Percentiles rank a stretch among this genome's conserved stretches.
These are phyloP conservation scores for Tillus elongatus DNA, from an alignment of 2,888 invertebrate species.

Conservation along the genomic window DNA sequence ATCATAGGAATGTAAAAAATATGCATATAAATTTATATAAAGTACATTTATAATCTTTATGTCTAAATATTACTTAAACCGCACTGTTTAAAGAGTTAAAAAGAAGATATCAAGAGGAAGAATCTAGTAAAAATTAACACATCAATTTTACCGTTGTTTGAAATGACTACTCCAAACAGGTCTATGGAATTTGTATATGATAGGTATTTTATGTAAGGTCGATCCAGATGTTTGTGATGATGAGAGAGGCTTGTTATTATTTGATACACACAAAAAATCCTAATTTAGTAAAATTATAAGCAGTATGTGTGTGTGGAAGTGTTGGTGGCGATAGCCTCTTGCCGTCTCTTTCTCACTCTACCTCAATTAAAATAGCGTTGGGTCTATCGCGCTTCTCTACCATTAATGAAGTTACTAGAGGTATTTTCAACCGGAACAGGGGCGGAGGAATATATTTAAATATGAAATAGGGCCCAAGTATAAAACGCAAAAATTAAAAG, in stretches of 20 bases:
- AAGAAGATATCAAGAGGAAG: too few relatives aligned
- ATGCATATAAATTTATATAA: too few relatives aligned
- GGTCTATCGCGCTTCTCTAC: slow-evolving; percentile 20
- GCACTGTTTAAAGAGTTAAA: too few relatives aligned
- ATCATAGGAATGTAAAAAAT: too few relatives aligned
- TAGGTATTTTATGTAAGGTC: slow-evolving; percentile 21
- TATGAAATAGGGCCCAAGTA: too few relatives aligned
- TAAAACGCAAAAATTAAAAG: too few relatives aligned
- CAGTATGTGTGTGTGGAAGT: slow-evolving; percentile 18
- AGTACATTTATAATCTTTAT: too few relatives aligned
- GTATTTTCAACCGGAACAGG: slow-evolving; percentile 19
- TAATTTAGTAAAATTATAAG: slow-evolving; percentile 26
- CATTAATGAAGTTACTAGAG: slow-evolving; percentile 27
- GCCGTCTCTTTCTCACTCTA: slow-evolving; percentile 20
- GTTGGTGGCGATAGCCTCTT: slow-evolving; percentile 16
- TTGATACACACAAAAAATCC: slow-evolving; percentile 19
- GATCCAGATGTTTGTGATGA: slow-evolving; percentile 24
- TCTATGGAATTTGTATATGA: slow-evolving; percentile 19
- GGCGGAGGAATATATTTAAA: too few relatives aligned
- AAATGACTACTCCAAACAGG: too few relatives aligned
- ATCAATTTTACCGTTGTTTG: slow-evolving; percentile 15
- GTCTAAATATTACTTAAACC: too few relatives aligned
- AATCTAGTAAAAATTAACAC: slow-evolving; percentile 25
- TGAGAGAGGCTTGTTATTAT: slow-evolving; percentile 21
- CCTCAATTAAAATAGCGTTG: slow-evolving; percentile 18